Conservation (phyloP, 2,797 vertebrate genomes). For the Acomys russatus region DNA sequence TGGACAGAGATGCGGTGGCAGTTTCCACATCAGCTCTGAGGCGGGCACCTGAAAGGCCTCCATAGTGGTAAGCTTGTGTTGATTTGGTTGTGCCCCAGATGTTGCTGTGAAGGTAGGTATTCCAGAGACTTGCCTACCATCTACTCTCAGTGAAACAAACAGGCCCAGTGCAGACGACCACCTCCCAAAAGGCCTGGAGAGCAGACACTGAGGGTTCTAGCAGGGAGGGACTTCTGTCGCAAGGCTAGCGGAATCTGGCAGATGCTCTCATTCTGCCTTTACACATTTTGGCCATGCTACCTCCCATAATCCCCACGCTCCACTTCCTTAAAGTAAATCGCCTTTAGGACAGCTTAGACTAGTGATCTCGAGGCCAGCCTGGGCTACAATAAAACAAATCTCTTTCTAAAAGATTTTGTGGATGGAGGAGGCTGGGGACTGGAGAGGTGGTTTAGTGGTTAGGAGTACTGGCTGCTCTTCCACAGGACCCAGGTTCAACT, state of each 20-base stretch:
- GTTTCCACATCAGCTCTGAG: background rate
- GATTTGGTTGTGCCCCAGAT: background rate
- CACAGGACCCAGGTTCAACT: background rate
- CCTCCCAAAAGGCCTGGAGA: background rate
- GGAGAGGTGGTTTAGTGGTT: background rate
- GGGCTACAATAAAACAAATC: background rate
- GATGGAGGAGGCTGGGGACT: background rate
- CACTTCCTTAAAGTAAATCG: conserved; percentile 47
- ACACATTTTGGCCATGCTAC: background rate
- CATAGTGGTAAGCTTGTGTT: background rate
- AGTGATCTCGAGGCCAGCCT: background rate
- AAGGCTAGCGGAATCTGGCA: background rate
- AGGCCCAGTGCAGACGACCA: too few species aligned
- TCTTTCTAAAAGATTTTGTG: background rate
- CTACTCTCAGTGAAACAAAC: background rate
- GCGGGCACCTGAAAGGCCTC: background rate
- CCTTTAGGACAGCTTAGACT: background rate
- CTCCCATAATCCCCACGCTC: background rate
- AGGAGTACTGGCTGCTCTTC: background rate
- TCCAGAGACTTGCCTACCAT: background rate
- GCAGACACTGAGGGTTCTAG: background rate
- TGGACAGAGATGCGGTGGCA: background rate
- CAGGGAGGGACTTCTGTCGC: background rate
- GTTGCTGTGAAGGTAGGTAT: background rate
- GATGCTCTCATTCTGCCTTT: background rate